Conservation (phyloP, 1,140 invertebrate genomes). For the Drosophila jambulina region DNA sequence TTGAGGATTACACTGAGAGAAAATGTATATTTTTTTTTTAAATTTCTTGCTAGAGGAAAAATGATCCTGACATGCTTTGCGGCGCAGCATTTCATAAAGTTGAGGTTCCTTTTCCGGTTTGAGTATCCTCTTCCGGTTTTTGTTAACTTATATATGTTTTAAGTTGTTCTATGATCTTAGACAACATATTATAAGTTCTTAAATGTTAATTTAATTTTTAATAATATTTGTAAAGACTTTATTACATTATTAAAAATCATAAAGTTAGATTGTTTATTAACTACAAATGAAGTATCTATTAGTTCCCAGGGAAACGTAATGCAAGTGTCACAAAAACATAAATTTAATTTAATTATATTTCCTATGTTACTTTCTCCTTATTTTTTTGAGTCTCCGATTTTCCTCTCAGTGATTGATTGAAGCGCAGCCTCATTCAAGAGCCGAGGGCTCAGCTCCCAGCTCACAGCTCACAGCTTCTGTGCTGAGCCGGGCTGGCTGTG, state of each 20-base stretch:
- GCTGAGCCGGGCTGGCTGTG: slow-evolving; percentile 28
- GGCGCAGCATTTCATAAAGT: background rate
- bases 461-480: slow-evolving; percentile 48
- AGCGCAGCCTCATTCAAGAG: slow-evolving; percentile 51
- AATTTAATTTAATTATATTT: too few relatives aligned
- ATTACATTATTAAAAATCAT: too few relatives aligned
- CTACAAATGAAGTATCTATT: background rate
- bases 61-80: background rate
- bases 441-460: slow-evolving; percentile 40
- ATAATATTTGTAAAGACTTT: too few relatives aligned
- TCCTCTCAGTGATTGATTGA: slow-evolving; percentile 32
- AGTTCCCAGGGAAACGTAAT: background rate
- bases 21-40: background rate
- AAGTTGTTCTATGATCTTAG: background rate
- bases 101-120: background rate
- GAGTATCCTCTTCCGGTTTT: background rate
- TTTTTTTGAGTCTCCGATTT: background rate
- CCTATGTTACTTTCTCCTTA: too few relatives aligned
- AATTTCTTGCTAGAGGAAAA: background rate
- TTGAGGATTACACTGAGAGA: slow-evolving; percentile 42
- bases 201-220: background rate
- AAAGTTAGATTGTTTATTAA: too few relatives aligned
- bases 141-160: accelerated
- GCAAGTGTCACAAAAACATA: too few relatives aligned
- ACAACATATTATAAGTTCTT: background rate